Base-by-base conservation (phyloP, 2,888 invertebrate genomes). In the Gisinianus flammeolus region DNA sequence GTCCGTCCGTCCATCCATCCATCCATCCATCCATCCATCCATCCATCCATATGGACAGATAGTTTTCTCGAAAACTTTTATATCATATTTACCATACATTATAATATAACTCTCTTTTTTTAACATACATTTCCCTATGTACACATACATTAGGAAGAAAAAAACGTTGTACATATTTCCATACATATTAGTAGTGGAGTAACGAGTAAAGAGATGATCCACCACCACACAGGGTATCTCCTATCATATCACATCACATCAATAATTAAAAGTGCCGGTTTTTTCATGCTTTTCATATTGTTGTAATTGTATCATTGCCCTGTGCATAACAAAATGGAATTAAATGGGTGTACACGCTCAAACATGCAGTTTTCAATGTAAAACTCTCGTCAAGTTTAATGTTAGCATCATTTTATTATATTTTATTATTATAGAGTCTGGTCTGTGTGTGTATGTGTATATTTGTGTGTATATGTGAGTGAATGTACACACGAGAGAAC, bases 211-310 rank as follows among this genome's bases (percentile, higher is more conserved):
- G 66, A 66, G 66, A 66, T 66, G 66, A 66, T 22, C 30, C 31
- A 66, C 66, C 66, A 66, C 19, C 19, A 26, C 56, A 56, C 22
- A n/a, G n/a, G n/a, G n/a, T n/a, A n/a, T n/a, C n/a, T n/a, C n/a
- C n/a, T 33, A 31, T 66, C 31, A 33, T 33, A 44, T 35, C 30
- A n/a, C 68, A 68, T 68, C 71, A 56, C 72, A 64, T 74, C 52
- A 62, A 33, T 74, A 74, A 74, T 74, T 74, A 74, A 74, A 64
- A 74, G 64, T 74, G 62, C 64, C 62, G 73, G 73, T 73, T 73
- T 73, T 73, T 73, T 73, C 22, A 73, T 33, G 62, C 72, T 73
- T 56, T 19, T 28, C 56, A 30, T 71, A 56, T 28, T 2, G 62
- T 62, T 62, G 26, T 62, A 33, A 73, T 62, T 62, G 72, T 73